Evolutionary conservation across 2,113 vertebrate genomes (phyloP).

Genomic region (Pelvicachromis taeniatus): DNA sequence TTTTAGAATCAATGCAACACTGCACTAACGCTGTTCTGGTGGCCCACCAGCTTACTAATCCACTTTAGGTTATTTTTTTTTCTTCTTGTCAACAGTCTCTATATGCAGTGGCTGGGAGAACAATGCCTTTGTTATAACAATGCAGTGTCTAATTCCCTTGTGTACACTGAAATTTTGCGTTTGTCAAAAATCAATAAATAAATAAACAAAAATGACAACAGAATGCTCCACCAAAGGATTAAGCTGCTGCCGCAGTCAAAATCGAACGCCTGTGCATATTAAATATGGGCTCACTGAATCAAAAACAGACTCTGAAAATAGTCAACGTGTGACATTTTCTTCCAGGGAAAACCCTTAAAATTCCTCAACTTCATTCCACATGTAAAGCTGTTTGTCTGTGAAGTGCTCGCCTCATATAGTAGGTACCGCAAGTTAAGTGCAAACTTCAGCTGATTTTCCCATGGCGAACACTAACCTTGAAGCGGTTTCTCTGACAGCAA

Average conservation of each 20-base stretch:
- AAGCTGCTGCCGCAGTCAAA: background rate
- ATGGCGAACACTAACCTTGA: background rate
- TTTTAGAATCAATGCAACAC: background rate
- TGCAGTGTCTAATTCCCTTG: background rate
- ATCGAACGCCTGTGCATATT: background rate
- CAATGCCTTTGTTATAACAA: background rate
- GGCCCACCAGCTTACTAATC: background rate
- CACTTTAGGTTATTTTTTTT: background rate
- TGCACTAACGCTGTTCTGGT: background rate
- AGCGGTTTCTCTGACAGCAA: background rate
- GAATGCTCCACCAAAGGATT: background rate
- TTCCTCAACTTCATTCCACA: background rate
- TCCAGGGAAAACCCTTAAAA: background rate
- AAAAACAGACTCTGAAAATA: background rate
- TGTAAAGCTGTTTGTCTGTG: background rate
- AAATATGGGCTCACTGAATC: background rate
- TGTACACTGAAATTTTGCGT: background rate
- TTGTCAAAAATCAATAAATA: background rate
- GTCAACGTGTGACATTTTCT: background rate
- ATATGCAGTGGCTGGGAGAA: background rate
- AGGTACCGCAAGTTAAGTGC: background rate
- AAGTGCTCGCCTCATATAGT: background rate
- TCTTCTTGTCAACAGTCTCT: background rate
- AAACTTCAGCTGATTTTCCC: conserved; percentile 2
- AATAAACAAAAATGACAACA: background rate